phyloP scores from a whole-genome alignment of 1,140 invertebrate species.

The Apis dorsata region DNA sequence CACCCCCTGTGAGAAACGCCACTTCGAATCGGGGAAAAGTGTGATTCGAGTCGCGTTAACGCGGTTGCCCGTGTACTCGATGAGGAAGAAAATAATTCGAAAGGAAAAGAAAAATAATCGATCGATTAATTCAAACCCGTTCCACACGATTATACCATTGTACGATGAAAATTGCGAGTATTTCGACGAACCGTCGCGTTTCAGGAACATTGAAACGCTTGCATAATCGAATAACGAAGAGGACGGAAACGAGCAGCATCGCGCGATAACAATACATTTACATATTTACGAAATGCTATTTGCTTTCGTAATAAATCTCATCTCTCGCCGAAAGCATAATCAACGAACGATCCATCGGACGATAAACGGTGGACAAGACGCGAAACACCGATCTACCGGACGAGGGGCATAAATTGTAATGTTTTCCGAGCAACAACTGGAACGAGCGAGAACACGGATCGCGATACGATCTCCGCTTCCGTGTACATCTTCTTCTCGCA shows the following conservation, averaged over 20 bases:
- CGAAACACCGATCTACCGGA: background rate
- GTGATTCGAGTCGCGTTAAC: too few relatives aligned
- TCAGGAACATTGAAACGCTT: background rate
- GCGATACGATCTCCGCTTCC: background rate
- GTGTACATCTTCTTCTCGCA: too few relatives aligned
- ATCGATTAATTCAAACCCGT: background rate
- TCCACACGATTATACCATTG: background rate
- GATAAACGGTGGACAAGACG: background rate
- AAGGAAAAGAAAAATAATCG: too few relatives aligned
- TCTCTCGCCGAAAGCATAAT: background rate
- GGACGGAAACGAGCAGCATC: too few relatives aligned
- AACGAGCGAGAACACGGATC: slow-evolving; percentile 2
- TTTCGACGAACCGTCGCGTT: background rate
- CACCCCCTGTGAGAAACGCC: background rate
- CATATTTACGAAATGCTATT: background rate
- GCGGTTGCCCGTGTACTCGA: too few relatives aligned
- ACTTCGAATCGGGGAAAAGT: background rate
- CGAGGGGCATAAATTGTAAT: background rate
- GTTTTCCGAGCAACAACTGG: background rate
- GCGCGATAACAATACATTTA: background rate
- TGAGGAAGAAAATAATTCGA: too few relatives aligned
- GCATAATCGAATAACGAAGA: background rate
- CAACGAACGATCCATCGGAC: background rate
- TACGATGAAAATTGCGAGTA: background rate
- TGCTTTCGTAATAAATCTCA: background rate